These are phyloP conservation scores for Unio pictorum DNA, from an alignment of 2,888 invertebrate genomes.

Conservation along the genomic window DNA sequence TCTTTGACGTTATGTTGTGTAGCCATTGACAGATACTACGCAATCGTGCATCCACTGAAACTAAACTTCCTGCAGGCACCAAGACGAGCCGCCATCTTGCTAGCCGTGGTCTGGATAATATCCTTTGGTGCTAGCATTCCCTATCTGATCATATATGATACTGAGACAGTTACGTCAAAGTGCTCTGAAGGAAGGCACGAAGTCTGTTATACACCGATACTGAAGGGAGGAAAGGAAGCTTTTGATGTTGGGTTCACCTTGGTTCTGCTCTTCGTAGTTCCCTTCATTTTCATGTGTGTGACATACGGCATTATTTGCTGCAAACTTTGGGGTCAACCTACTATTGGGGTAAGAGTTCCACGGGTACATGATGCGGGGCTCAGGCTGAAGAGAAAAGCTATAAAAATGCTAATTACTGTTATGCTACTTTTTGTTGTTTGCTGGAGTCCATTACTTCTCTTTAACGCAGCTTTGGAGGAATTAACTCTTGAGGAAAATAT, in stretches of 20 bases:
- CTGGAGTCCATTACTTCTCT: slow-evolving; percentile 50
- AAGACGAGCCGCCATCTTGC: slow-evolving; percentile 29
- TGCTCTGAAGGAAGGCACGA: slow-evolving; percentile 16
- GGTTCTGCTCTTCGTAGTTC: slow-evolving; percentile 39
- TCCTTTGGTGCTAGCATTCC: slow-evolving; percentile 40
- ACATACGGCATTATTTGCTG: slow-evolving; percentile 50
- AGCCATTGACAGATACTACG: slow-evolving; percentile 53
- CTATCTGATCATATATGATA: slow-evolving; percentile 40
- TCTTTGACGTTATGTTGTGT: slow-evolving; percentile 54
- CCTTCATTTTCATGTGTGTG: slow-evolving; percentile 41
- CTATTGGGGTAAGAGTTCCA: slow-evolving; percentile 22
- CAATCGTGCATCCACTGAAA: slow-evolving; percentile 52
- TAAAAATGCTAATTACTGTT: slow-evolving; percentile 55
- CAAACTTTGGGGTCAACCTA: slow-evolving; percentile 47
- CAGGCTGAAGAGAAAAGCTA: slow-evolving; percentile 46
- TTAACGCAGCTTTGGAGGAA: slow-evolving; percentile 36
- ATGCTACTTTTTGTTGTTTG: slow-evolving; percentile 48
- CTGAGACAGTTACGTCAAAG: slow-evolving; percentile 20
- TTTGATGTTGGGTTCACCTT: slow-evolving; percentile 41
- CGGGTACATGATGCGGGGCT: slow-evolving; percentile 30
- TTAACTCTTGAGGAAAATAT: slow-evolving; percentile 23
- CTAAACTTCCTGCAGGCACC: slow-evolving; percentile 40
- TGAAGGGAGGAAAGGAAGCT: slow-evolving; percentile 20
- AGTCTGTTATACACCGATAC: slow-evolving; percentile 23
- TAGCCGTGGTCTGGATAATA: slow-evolving; percentile 43